Percentiles rank a stretch among this genome's conserved stretches.
Conservation (phyloP, 1,140 invertebrate genomes). For the Rhopalosiphum padi region DNA sequence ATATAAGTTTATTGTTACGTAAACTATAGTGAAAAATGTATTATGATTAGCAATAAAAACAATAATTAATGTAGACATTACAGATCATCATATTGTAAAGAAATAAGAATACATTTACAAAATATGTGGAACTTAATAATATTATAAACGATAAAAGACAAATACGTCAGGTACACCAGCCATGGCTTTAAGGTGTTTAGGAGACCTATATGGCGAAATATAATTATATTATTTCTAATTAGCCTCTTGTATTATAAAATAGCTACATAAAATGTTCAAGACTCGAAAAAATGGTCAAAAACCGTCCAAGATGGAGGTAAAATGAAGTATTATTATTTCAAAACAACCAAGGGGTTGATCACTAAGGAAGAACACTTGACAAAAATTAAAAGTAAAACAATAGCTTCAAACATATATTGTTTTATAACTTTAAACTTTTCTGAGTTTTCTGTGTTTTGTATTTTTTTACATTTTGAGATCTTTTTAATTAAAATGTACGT, state of each 20-base stretch:
- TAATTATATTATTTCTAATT: conserved; percentile 10
- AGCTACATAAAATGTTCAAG: neutral
- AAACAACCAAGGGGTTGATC: neutral
- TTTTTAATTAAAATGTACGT: conserved; percentile 10
- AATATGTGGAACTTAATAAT: neutral
- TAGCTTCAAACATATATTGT: conserved; percentile 25
- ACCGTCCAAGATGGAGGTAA: neutral
- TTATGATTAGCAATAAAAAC: neutral
- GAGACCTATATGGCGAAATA: neutral
- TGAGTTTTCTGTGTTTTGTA: neutral
- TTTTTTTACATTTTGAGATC: neutral
- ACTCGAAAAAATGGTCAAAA: neutral
- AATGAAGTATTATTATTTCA: conserved; percentile 37
- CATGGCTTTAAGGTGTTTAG: neutral
- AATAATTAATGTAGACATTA: neutral
- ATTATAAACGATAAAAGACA: neutral
- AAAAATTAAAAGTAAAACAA: conserved; percentile 17
- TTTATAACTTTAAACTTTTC: conserved; percentile 4
- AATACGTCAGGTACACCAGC: neutral
- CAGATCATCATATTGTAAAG: neutral
- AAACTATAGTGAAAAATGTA: neutral
- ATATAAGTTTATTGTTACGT: neutral
- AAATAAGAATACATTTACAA: neutral
- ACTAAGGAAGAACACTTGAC: conserved; percentile 15
- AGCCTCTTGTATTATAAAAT: neutral